Conservation (phyloP, 1,140 invertebrate species). For the Zaprionus davidi region DNA sequence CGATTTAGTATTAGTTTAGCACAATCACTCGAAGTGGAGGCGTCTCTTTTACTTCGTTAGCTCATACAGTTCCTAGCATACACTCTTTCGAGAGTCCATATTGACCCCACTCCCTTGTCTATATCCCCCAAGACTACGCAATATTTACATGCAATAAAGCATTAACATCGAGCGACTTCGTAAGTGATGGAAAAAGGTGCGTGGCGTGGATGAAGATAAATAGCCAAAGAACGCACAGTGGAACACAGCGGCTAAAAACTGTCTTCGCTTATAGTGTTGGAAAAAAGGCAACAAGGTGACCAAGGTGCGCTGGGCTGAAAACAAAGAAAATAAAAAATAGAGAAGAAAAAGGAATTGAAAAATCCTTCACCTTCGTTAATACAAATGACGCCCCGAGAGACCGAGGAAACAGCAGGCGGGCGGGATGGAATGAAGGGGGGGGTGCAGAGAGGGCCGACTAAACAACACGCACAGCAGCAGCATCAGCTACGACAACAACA, state of each 20-base stretch:
- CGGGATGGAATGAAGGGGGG: constrained; percentile 9
- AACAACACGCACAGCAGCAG: constrained; percentile 48
- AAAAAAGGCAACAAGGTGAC: background rate
- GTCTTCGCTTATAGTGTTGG: background rate
- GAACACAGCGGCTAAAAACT: background rate
- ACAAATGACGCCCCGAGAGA: constrained; percentile 84
- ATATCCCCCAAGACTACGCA: background rate
- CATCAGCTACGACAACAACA: constrained; percentile 45
- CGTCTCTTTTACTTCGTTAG: no score
- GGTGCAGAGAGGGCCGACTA: constrained; percentile 17
- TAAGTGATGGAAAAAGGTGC: constrained; percentile 56
- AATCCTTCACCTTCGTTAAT: constrained; percentile 84
- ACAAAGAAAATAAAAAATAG: constrained; percentile 39
- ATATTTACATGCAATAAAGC: constrained; percentile 74
- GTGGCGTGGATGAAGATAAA: constrained; percentile 67
- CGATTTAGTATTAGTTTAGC: no score
- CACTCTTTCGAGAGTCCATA: background rate
- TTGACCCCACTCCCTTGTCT: background rate
- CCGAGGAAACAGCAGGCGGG: constrained; percentile 34
- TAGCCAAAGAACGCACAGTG: constrained; percentile 36
- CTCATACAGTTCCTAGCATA: background rate
- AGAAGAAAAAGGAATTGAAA: constrained; percentile 68
- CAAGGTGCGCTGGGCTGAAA: constrained; percentile 36
- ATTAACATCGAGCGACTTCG: constrained; percentile 44
- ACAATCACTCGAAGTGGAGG: no score